Conservation (phyloP, 2,797 vertebrate genomes). For the Darevskia mixta region DNA sequence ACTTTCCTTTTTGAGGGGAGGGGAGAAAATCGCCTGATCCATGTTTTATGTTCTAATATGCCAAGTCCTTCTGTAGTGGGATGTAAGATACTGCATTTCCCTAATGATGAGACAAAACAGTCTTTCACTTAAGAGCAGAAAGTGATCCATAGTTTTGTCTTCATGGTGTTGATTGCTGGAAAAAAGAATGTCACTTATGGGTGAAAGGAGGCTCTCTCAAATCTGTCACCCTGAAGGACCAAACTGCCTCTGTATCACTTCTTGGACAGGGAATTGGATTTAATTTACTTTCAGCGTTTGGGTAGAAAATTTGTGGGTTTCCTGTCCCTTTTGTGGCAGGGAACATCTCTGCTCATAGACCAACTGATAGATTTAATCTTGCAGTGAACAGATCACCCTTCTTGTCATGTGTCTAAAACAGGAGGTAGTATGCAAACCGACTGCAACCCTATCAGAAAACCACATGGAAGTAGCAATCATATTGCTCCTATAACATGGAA, state of each 20-base stretch:
- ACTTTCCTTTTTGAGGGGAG: background rate
- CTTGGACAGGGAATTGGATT: background rate
- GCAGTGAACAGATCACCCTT: background rate
- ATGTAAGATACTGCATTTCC: background rate
- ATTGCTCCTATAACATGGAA: background rate
- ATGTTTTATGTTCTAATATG: background rate
- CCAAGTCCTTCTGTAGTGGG: conserved; percentile 15
- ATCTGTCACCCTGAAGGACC: background rate
- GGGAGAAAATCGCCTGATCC: background rate
- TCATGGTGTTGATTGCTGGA: background rate
- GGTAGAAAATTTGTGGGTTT: background rate
- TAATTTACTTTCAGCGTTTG: background rate
- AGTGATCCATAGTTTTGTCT: background rate
- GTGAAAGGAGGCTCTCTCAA: background rate
- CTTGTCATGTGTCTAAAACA: background rate
- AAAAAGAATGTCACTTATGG: background rate
- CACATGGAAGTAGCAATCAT: background rate
- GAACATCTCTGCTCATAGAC: background rate
- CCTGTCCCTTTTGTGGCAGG: background rate
- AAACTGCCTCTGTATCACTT: background rate
- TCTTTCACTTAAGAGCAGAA: background rate
- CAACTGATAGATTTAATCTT: background rate
- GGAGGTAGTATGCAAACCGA: background rate
- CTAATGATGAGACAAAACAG: background rate
- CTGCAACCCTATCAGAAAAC: background rate